Conservation (phyloP, 2,888 invertebrate species). For the Lochmaea crataegi region DNA sequence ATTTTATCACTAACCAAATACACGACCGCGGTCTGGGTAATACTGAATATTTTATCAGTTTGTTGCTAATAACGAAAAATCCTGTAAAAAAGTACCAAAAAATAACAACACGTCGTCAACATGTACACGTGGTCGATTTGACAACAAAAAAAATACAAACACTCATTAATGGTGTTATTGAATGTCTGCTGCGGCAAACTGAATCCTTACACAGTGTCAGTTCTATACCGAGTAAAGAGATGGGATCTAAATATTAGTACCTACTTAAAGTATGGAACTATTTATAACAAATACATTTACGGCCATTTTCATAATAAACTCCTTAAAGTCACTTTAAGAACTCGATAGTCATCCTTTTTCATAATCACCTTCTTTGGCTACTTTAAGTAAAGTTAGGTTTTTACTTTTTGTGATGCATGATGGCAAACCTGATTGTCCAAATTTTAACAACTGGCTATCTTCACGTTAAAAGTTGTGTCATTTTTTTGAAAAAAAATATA, state of each 20-base stretch:
- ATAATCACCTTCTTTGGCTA: too few species aligned
- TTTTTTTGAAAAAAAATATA: too few species aligned
- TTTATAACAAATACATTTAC: neutral
- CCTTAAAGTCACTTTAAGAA: too few species aligned
- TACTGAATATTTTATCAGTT: conserved; percentile 3
- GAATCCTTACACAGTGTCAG: conserved; percentile 20
- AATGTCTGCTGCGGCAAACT: conserved; percentile 26
- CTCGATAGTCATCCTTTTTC: too few species aligned
- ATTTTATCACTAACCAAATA: conserved; percentile 8
- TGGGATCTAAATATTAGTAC: too few species aligned
- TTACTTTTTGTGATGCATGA: too few species aligned
- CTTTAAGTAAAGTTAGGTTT: too few species aligned
- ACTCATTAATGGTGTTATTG: conserved; percentile 11
- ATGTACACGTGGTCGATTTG: conserved; percentile 28
- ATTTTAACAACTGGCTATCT: too few species aligned
- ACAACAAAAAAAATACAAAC: conserved; percentile 27
- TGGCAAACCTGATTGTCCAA: too few species aligned
- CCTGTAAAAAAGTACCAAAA: neutral
- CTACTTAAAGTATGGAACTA: neutral
- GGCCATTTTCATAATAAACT: too few species aligned
- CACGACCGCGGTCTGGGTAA: conserved; percentile 1
- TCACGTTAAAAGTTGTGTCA: too few species aligned
- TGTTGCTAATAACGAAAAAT: neutral
- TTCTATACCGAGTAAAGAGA: conserved; percentile 25
- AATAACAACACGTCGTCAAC: conserved; percentile 6